phyloP scores from a whole-genome alignment of 2,888 invertebrate species.

The Brachyptera putata region DNA sequence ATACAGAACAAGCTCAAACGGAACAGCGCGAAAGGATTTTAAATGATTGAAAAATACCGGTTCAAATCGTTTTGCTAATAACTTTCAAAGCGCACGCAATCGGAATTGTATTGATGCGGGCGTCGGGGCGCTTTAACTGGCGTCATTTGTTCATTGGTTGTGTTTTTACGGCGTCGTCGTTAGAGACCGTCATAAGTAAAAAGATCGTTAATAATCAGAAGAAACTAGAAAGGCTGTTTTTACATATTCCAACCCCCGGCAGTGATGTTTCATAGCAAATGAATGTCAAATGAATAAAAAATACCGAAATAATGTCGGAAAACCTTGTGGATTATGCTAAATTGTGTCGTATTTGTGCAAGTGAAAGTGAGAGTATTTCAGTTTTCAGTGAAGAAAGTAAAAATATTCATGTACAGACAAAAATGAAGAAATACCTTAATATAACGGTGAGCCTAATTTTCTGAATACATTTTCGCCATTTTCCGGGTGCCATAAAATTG shows the following conservation, averaged over 20 bases:
- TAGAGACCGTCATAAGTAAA: conserved; percentile 36
- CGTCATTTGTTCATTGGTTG: conserved; percentile 34
- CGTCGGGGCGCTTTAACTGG: conserved; percentile 28
- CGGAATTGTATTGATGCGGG: conserved; percentile 29
- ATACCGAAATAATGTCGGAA: conserved; percentile 6
- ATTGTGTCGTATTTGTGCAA: conserved; percentile 62
- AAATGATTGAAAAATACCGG: conserved; percentile 21
- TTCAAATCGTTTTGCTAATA: conserved; percentile 19
- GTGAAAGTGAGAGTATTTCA: conserved; percentile 54
- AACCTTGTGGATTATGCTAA: conserved; percentile 42
- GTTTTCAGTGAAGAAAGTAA: conserved; percentile 64
- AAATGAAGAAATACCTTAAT: conserved; percentile 63
- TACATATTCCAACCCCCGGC: conserved; percentile 17
- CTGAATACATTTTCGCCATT: conserved; percentile 31
- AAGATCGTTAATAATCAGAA: conserved; percentile 36
- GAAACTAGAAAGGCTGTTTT: conserved; percentile 33
- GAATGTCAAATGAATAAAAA: conserved; percentile 22
- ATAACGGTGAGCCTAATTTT: conserved; percentile 53
- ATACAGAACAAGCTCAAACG: too few relatives aligned
- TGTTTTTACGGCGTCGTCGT: conserved; percentile 35
- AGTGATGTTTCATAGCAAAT: conserved; percentile 13
- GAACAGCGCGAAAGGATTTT: too few relatives aligned
- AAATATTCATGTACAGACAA: conserved; percentile 59
- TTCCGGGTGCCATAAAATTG: conserved; percentile 18
- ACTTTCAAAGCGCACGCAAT: conserved; percentile 30